Evolutionary conservation across 2,888 invertebrate species (phyloP).

Genomic region (Teinopalpus imperialis): DNA sequence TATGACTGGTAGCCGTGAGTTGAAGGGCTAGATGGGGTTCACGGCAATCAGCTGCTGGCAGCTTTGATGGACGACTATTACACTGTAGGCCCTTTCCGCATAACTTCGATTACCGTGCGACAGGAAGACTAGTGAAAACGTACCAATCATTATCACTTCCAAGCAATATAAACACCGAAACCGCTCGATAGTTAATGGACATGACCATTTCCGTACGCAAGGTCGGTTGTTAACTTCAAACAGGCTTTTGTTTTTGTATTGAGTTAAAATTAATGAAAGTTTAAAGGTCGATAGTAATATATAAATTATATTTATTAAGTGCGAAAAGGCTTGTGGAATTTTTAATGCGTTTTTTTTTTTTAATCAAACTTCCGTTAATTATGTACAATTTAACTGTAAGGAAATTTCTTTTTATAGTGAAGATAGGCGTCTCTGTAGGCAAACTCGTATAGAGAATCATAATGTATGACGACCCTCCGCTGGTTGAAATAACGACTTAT

Average conservation of each 20-base stretch:
- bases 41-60: constrained; percentile 17
- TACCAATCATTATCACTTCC: not conserved
- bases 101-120: constrained; percentile 9
- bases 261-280: constrained; percentile 1
- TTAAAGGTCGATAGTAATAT: constrained; percentile 5
- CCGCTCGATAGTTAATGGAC: constrained; percentile 12
- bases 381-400: too few relatives aligned
- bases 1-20: not conserved
- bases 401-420: too few relatives aligned
- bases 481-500: too few relatives aligned
- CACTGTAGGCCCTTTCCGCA: constrained; percentile 20
- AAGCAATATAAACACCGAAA: not conserved
- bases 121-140: constrained; percentile 12
- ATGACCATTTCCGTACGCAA: constrained; percentile 12
- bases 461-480: too few relatives aligned
- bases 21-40: constrained; percentile 5
- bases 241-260: not conserved
- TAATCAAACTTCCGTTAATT: too few relatives aligned
- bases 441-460: too few relatives aligned
- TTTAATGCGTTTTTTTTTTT: too few relatives aligned
- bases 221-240: constrained; percentile 17
- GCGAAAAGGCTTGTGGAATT: too few relatives aligned
- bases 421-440: too few relatives aligned
- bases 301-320: too few relatives aligned
- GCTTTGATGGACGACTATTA: constrained; percentile 15